Conservation (phyloP, 2,797 vertebrate genomes). For the Toxotes lorentzi region DNA sequence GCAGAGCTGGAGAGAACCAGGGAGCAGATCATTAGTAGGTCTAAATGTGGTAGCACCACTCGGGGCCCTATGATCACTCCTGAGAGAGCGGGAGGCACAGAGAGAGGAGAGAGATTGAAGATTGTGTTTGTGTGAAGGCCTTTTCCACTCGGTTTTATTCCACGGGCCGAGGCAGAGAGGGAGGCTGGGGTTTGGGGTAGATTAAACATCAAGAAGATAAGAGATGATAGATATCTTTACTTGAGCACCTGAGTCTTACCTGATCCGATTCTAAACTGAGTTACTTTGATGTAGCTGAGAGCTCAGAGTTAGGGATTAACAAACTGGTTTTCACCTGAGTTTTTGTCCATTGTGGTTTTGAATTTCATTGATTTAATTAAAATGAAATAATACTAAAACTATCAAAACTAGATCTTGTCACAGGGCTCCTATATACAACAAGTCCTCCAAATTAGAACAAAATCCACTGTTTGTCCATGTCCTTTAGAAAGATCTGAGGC, state of each 20-base stretch:
- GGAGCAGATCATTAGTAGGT: slow-evolving; percentile 68
- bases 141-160: slow-evolving; percentile 39
- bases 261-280: slow-evolving; percentile 47
- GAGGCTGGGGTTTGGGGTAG: slow-evolving; percentile 28
- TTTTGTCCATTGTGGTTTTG: background rate
- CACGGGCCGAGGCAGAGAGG: slow-evolving; percentile 15
- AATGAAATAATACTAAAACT: background rate
- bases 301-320: slow-evolving; percentile 6
- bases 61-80: slow-evolving; percentile 53
- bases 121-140: slow-evolving; percentile 43
- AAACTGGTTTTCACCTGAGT: background rate
- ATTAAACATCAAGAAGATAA: slow-evolving; percentile 70
- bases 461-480: no score
- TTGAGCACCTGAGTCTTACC: slow-evolving; percentile 49
- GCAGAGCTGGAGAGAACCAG: slow-evolving; percentile 52
- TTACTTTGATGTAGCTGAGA: slow-evolving; percentile 41
- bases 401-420: background rate
- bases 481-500: no score
- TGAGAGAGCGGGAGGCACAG: slow-evolving; percentile 32
- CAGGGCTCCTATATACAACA: no score
- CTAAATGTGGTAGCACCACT: slow-evolving; percentile 62
- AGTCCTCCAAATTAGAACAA: no score
- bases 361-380: slow-evolving; percentile 8
- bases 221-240: slow-evolving; percentile 62
- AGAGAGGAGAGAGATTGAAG: slow-evolving; percentile 45